phyloP scores from a whole-genome alignment of 2,797 vertebrate species.

The Gymnodraco acuticeps region DNA sequence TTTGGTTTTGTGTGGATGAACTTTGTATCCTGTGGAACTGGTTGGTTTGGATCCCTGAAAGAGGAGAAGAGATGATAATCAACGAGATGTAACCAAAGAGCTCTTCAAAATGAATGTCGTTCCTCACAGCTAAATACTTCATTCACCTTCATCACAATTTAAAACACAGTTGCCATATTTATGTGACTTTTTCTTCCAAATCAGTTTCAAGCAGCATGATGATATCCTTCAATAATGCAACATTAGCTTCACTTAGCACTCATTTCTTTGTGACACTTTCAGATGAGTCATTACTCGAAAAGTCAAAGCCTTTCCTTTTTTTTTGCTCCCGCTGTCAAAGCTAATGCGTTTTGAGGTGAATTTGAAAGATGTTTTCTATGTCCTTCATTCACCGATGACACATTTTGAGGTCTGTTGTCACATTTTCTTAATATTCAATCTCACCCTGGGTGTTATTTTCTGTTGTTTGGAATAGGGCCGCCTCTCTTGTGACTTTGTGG shows the following conservation, averaged over 20 bases:
- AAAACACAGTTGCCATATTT: background rate
- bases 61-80: background rate
- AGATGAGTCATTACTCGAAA: constrained; percentile 16
- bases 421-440: constrained; percentile 20
- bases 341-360: constrained; percentile 26
- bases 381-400: constrained; percentile 24
- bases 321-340: constrained; percentile 13
- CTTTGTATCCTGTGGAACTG: constrained; percentile 97
- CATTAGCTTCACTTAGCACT: constrained; percentile 41
- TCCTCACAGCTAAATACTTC: background rate
- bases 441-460: background rate
- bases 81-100: background rate
- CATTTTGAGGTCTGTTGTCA: constrained; percentile 21
- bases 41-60: constrained; percentile 94
- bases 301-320: constrained; percentile 15
- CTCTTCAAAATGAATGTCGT: background rate
- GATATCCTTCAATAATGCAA: constrained; percentile 8
- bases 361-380: constrained; percentile 8
- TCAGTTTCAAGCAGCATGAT: constrained; percentile 13
- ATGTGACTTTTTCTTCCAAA: constrained; percentile 11
- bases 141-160: constrained; percentile 2
- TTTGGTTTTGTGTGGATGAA: constrained; percentile 99
- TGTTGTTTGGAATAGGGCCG: constrained; percentile 5
- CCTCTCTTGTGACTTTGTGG: constrained; percentile 31
- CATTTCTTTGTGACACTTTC: constrained; percentile 18